These are phyloP conservation scores for Drosophila bocqueti DNA, from an alignment of 1,140 invertebrate genomes.

Conservation along the genomic window DNA sequence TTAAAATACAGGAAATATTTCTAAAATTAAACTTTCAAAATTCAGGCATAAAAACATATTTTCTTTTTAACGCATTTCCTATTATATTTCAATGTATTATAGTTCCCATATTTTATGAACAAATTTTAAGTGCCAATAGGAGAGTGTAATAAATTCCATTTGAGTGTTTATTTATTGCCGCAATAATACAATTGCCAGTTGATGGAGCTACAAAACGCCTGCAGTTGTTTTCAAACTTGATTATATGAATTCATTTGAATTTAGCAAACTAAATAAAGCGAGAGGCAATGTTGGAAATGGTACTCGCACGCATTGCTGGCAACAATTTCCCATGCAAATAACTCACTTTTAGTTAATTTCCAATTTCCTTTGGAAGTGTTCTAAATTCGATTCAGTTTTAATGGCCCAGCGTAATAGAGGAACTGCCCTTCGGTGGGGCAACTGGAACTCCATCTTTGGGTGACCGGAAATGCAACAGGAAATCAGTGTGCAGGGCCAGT, in stretches of 20 bases:
- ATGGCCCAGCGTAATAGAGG: constrained; percentile 14
- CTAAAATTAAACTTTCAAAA: not conserved
- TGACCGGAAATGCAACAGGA: constrained; percentile 74
- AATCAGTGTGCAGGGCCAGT: constrained; percentile 69
- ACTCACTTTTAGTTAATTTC: constrained; percentile 64
- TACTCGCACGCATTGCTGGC: not conserved
- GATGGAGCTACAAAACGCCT: not conserved
- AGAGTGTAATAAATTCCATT: constrained; percentile 1
- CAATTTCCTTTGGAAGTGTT: constrained; percentile 56
- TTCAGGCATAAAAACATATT: no score
- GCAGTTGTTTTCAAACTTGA: not conserved
- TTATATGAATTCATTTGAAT: constrained; percentile 15
- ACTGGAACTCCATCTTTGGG: not conserved
- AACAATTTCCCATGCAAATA: constrained; percentile 41
- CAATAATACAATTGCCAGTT: not conserved
- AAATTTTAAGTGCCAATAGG: not conserved
- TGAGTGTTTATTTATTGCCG: not conserved
- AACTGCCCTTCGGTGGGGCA: not conserved
- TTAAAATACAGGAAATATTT: no score
- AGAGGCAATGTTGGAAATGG: not conserved
- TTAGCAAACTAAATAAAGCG: not conserved
- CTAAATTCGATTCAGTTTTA: constrained; percentile 70
- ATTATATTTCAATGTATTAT: not conserved
- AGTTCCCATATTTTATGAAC: not conserved
- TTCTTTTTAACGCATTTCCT: not conserved